Evolutionary conservation across 1,140 invertebrate species (phyloP).

Genomic region (Dinoponera quadriceps): DNA sequence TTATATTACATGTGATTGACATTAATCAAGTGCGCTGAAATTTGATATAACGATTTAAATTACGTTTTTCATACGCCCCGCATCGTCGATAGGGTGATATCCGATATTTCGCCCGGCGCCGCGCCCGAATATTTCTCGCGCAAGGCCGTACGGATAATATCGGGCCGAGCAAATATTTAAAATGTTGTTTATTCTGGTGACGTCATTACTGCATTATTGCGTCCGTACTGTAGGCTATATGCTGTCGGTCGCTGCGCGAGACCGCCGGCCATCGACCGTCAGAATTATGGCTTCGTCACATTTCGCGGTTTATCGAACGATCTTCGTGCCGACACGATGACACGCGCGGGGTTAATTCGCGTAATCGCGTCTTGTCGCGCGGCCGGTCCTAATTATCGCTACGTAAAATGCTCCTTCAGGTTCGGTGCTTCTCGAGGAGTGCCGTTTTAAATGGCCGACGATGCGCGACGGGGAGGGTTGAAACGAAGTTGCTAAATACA

Average conservation of each 20-base stretch:
- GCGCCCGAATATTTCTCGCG: slow-evolving; percentile 40
- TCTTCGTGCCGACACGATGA: slow-evolving; percentile 11
- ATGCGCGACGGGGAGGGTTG: too few relatives aligned
- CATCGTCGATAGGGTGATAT: slow-evolving; percentile 52
- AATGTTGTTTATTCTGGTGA: slow-evolving; percentile 55
- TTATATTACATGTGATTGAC: slow-evolving; percentile 67
- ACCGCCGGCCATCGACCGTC: slow-evolving; percentile 1
- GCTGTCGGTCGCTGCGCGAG: slow-evolving; percentile 31
- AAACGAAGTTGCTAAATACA: too few relatives aligned
- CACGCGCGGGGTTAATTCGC: slow-evolving; percentile 19
- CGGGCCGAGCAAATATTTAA: slow-evolving; percentile 55
- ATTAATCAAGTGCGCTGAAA: slow-evolving; percentile 64
- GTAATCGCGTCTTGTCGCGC: not conserved
- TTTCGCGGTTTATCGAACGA: slow-evolving; percentile 36
- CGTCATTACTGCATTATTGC: slow-evolving; percentile 60
- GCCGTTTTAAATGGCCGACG: too few relatives aligned
- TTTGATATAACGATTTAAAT: slow-evolving; percentile 66
- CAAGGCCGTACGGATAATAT: slow-evolving; percentile 19
- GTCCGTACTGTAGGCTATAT: slow-evolving; percentile 28
- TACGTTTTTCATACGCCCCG: slow-evolving; percentile 54
- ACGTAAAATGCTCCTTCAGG: not conserved
- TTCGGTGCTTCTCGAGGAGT: too few relatives aligned
- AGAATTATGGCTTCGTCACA: slow-evolving; percentile 37
- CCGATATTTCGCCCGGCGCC: slow-evolving; percentile 58
- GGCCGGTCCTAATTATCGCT: not conserved